Evolutionary conservation across 2,888 invertebrate genomes (phyloP), one percentile per base, ranked within the genome.

Genomic region (Amphipoea lucens): DNA sequence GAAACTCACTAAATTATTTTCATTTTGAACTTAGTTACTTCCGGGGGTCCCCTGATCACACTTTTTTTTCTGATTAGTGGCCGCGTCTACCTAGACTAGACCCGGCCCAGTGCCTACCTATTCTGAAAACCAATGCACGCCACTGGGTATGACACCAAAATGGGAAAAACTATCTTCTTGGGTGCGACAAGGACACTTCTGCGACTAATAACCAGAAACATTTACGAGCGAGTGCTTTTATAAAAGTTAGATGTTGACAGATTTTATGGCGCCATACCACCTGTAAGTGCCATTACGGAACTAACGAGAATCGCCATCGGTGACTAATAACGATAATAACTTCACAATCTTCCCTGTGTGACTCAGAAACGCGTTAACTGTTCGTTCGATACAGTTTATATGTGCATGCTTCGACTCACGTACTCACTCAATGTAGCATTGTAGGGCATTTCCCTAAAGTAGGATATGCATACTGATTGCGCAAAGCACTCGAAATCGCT

Each of bases 281-380:
- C 42, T 74, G 36, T 67, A 72, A n/a, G n/a, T 69, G 3, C 20
- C 6, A 48, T 71, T 6, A 54, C 51, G 20, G 45, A 14, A 65
- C 63, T 36, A 29, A 81, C 73, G 6, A 69, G 62, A 48, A 63
- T 6, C 29, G 23, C 40, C 29, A 45, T 14, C 23, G 9, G 36
- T 76, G 82, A 68, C 82, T 80, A 75, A 74, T 67, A 82, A 40
- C 14, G 63, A 75, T 69, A 66, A 54, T 45, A 54, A 60, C 54
- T 71, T 71, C 14, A 54, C n/a, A 45, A 81, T 77, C 83, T 81
- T 71, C 67, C 66, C 29, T 62, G 12, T 63, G 9, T 81, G 70
- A 83, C 54, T 83, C 69, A 71, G 23, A 71, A 67, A 54, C 36
- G 4, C 29, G 76, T 45, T 67, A 68, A 68, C 42, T 29, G 54